phyloP scores from a whole-genome alignment of 1,140 invertebrate genomes.

The Diorhabda carinulata region DNA sequence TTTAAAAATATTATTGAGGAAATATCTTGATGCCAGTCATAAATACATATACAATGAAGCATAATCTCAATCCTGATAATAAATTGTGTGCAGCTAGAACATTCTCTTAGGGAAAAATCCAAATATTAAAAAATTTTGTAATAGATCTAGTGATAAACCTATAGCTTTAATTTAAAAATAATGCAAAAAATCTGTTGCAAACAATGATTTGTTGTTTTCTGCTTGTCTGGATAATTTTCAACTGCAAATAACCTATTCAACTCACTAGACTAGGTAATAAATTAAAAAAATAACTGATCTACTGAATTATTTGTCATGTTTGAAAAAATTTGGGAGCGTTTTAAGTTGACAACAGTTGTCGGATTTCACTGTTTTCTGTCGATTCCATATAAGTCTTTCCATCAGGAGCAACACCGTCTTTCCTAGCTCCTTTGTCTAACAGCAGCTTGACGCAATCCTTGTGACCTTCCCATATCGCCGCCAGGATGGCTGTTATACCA shows the following conservation, averaged over 20 bases:
- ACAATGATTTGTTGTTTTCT: no score
- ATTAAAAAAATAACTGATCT: neutral
- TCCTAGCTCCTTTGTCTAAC: conserved; percentile 82
- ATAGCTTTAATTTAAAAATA: no score
- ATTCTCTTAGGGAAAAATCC: no score
- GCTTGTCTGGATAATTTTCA: no score
- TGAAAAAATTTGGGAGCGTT: neutral
- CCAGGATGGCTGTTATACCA: conserved; percentile 86
- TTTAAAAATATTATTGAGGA: no score
- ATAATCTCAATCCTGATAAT: no score
- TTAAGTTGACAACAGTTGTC: conserved; percentile 57
- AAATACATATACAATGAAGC: no score
- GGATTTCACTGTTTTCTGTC: conserved; percentile 90
- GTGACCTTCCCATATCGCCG: conserved; percentile 95
- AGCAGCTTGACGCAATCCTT: conserved; percentile 84
- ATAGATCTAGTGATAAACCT: no score
- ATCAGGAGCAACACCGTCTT: conserved; percentile 79
- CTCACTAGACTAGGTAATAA: neutral
- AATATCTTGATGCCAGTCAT: no score
- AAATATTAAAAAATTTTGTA: no score
- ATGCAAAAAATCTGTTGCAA: no score
- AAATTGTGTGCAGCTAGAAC: no score
- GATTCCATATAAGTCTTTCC: conserved; percentile 81
- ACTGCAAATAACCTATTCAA: neutral
- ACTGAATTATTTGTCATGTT: conserved; percentile 9